Conservation (phyloP, 2,797 vertebrate genomes). For the Acridotheres tristis region DNA sequence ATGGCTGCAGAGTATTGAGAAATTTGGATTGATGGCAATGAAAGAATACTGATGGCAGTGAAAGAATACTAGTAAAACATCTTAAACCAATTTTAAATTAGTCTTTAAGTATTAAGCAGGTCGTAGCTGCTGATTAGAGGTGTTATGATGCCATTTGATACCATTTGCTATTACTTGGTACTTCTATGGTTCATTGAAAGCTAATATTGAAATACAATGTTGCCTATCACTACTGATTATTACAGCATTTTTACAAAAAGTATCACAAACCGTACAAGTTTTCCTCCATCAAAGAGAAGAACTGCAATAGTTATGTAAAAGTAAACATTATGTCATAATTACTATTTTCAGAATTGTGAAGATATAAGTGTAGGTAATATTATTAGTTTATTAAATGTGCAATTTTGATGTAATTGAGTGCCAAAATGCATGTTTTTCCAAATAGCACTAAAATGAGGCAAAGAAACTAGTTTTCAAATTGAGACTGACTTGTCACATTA, state of each 20-base stretch:
- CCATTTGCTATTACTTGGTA: not conserved
- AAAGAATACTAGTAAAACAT: not conserved
- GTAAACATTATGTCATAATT: not conserved
- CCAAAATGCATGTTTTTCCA: conserved; percentile 80
- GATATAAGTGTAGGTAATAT: conserved; percentile 4
- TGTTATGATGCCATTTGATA: not conserved
- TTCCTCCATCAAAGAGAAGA: not conserved
- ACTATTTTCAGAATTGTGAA: conserved; percentile 40
- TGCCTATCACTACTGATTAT: not conserved
- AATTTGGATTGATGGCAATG: not conserved
- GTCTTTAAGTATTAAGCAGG: conserved; percentile 3
- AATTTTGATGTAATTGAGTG: conserved; percentile 65
- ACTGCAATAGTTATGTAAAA: not conserved
- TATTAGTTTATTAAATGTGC: conserved; percentile 54
- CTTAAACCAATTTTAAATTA: not conserved
- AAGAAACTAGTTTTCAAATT: conserved; percentile 65
- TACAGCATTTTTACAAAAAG: not conserved
- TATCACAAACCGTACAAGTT: not conserved
- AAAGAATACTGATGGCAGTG: not conserved
- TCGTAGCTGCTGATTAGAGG: not conserved
- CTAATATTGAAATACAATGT: not conserved
- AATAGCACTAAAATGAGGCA: conserved; percentile 70
- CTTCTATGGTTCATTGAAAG: conserved; percentile 16
- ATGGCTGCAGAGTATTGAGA: not conserved
- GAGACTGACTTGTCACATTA: conserved; percentile 52